Evolutionary conservation across 2,888 invertebrate genomes (phyloP).

Genomic region (Polietes domitor): DNA sequence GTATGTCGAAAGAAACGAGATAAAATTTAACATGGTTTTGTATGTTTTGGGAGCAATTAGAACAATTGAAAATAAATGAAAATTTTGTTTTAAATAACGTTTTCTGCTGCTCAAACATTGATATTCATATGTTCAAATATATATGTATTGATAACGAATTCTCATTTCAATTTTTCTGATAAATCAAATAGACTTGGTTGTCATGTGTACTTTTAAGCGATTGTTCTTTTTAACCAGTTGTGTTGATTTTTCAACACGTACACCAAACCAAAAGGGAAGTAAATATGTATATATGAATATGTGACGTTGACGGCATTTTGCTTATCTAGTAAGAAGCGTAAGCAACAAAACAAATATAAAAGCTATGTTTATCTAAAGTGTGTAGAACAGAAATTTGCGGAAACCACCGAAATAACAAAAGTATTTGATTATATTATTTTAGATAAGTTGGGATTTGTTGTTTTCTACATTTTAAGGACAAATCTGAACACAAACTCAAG

Average conservation of each 20-base stretch:
- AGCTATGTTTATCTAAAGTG: neutral
- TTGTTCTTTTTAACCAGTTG: neutral
- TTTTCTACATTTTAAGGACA: too few species aligned
- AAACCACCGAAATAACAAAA: neutral
- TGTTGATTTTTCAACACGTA: constrained; percentile 18
- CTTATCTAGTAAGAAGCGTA: neutral
- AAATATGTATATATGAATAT: too few species aligned
- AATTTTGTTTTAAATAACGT: neutral
- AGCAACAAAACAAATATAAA: neutral
- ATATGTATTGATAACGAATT: neutral
- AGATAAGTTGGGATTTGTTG: too few species aligned
- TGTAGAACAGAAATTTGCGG: neutral
- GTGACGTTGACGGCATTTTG: constrained; percentile 20
- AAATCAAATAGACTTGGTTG: constrained; percentile 1
- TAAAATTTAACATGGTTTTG: neutral
- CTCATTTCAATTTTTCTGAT: neutral
- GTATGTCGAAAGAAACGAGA: neutral
- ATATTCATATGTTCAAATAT: neutral
- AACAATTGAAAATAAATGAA: neutral
- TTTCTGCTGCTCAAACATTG: neutral
- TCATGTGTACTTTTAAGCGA: neutral
- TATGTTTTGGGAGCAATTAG: neutral
- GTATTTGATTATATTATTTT: neutral
- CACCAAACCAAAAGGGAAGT: neutral
- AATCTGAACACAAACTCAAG: too few species aligned